Evolutionary conservation across 2,797 vertebrate genomes (phyloP), one percentile per base, ranked within the genome.

Genomic region (Mormyrops attenuatus): DNA sequence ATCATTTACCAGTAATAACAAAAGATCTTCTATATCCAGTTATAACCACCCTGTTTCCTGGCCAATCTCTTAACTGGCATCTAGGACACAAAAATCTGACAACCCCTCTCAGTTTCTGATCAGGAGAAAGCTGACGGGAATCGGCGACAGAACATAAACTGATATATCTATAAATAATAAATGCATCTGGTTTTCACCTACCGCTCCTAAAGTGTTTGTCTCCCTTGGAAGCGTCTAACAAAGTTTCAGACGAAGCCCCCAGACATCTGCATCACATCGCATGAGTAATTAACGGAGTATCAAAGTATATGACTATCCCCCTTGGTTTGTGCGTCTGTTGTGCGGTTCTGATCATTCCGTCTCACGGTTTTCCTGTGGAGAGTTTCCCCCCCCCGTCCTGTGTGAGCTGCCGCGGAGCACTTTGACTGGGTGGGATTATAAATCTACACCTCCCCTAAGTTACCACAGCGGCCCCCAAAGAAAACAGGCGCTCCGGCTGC

Each of bases 271-370:
- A 96, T 96, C 95, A 94, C 95, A 95, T 96, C 96, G 96, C 96
- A 96, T 96, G 94, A 96, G 96, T 97, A 97, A 97, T 97, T 97
- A 97, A 96, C 94, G 93, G 94, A 93, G 95, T 96, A 96, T 97
- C 96, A 97, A 97, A 97, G 96, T 94, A 90, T 92, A 91, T 91
- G 90, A 94, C 91, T 94, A 94, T 97, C 96, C 96, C 96, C 93
- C 95, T 96, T 96, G 96, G 96, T 94, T 95, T 95, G 94, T 50
- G 95, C 95, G 93, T 90, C 92, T 96, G 96, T 95, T 96, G 93
- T 91, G 96, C 96, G 96, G 94, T 95, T 95, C 94, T 93, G 93
- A 90, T 92, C 94, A 93, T 95, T 96, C 95, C 95, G 95, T 94
- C 94, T 92, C 94, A 90, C 90, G 91, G 94, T 97, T 96, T 94